A percentile compares a stretch with the other conserved stretches of the same genome.
Conservation (phyloP, 2,888 invertebrate genomes). For the Coelinius sp. region DNA sequence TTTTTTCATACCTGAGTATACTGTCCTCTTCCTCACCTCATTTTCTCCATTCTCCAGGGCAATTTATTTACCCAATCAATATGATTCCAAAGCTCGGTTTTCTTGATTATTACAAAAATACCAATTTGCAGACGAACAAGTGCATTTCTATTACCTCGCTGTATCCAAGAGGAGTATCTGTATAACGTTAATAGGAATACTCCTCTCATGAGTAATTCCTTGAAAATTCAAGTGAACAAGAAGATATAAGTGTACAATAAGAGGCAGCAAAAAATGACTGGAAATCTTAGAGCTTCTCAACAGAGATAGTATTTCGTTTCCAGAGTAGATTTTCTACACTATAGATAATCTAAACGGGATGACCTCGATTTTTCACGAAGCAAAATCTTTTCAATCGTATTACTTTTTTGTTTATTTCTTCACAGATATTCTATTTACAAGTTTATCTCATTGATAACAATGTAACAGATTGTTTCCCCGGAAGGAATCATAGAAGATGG, state of each 20-base stretch:
- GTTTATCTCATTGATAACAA: background rate
- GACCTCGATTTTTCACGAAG: conserved; percentile 34
- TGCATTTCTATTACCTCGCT: background rate
- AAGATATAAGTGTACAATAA: conserved; percentile 2
- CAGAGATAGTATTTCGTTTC: conserved; percentile 5
- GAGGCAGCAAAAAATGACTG: conserved; percentile 5
- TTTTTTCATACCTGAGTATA: conserved; percentile 13
- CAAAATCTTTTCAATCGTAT: conserved; percentile 12
- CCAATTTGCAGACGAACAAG: background rate
- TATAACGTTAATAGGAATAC: background rate
- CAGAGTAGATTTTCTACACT: conserved; percentile 23
- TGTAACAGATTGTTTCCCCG: background rate
- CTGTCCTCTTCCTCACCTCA: conserved; percentile 15
- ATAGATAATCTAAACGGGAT: conserved; percentile 36
- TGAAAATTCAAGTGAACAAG: background rate
- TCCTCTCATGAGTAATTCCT: background rate
- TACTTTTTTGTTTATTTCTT: background rate
- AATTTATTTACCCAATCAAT: conserved; percentile 30
- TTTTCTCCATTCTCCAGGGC: conserved; percentile 27
- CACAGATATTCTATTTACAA: conserved; percentile 7
- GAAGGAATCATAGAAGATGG: background rate
- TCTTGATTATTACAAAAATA: conserved; percentile 9
- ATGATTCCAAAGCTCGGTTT: conserved; percentile 7
- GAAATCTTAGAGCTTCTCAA: conserved; percentile 16
- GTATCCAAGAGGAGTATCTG: background rate